These are phyloP conservation scores for Spilosoma lubricipeda DNA, from an alignment of 2,888 invertebrate genomes.

Conservation along the genomic window DNA sequence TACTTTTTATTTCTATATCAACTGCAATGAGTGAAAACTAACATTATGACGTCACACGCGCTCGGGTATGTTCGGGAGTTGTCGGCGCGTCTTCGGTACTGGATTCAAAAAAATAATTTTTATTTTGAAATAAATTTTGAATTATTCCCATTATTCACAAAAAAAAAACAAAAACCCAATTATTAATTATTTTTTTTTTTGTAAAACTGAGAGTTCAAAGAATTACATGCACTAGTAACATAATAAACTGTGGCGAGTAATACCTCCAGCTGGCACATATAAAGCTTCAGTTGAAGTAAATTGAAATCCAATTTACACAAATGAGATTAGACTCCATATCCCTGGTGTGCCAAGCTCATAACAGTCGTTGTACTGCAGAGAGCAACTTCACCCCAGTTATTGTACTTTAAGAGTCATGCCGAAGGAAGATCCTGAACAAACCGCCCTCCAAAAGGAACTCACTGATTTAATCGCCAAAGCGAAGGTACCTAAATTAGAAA, in stretches of 20 bases:
- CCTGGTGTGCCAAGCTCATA: conserved; percentile 51
- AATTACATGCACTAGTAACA: conserved; percentile 1
- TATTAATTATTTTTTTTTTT: not conserved
- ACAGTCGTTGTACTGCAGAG: conserved; percentile 35
- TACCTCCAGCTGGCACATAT: conserved; percentile 64
- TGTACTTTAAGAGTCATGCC: conserved; percentile 84
- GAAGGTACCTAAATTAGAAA: conserved; percentile 86
- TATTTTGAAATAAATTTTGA: no score
- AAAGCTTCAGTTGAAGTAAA: conserved; percentile 70
- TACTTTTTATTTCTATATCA: no score
- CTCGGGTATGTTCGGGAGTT: no score
- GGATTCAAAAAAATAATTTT: no score
- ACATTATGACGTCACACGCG: no score
- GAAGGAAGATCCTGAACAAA: conserved; percentile 93
- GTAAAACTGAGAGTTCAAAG: not conserved
- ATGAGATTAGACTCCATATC: conserved; percentile 66
- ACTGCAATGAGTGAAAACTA: no score
- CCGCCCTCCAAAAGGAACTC: conserved; percentile 92
- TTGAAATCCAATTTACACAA: conserved; percentile 76
- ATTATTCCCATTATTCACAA: no score
- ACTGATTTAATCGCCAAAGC: conserved; percentile 92
- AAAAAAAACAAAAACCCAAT: no score
- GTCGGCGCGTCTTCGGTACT: no score
- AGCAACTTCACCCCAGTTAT: conserved; percentile 29
- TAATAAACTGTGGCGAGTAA: conserved; percentile 44